phyloP scores from a whole-genome alignment of 2,797 vertebrate genomes.

The Chaetophractus vellerosus region DNA sequence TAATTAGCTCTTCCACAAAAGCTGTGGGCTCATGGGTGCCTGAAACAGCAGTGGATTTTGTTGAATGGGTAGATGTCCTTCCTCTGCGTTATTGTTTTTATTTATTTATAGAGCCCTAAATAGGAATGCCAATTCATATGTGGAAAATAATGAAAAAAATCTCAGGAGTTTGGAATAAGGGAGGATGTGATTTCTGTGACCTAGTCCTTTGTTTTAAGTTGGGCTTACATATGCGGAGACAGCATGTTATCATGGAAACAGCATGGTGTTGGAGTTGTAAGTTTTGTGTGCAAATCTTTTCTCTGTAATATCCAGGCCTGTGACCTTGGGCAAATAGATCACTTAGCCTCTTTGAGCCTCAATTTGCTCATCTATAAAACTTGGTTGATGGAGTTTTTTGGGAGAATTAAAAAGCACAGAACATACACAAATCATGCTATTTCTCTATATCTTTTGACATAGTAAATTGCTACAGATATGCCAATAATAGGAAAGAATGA shows the following conservation, averaged over 20 bases:
- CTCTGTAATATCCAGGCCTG: not conserved
- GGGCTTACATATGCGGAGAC: accelerated
- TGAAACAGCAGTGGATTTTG: not conserved
- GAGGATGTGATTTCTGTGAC: not conserved
- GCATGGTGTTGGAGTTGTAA: accelerated
- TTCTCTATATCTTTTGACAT: accelerated
- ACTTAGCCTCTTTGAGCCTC: not conserved
- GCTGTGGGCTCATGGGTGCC: not conserved
- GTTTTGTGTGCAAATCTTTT: not conserved
- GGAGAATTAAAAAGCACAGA: not conserved
- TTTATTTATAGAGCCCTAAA: not conserved
- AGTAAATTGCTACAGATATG: not conserved
- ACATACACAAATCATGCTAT: not conserved
- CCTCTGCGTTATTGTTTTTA: not conserved
- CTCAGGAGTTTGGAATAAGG: not conserved
- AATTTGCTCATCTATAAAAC: not conserved
- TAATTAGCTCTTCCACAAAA: not conserved
- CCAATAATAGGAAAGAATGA: not conserved
- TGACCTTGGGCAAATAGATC: not conserved
- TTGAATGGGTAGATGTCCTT: not conserved
- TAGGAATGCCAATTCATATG: not conserved
- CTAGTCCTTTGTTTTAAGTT: not conserved
- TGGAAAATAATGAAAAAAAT: not conserved
- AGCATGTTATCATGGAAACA: not conserved
- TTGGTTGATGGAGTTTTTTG: not conserved